A percentile compares a stretch with the other conserved stretches of the same genome.
These are phyloP conservation scores for Andrena chrysosceles DNA, from an alignment of 2,888 invertebrate species.

Conservation along the genomic window DNA sequence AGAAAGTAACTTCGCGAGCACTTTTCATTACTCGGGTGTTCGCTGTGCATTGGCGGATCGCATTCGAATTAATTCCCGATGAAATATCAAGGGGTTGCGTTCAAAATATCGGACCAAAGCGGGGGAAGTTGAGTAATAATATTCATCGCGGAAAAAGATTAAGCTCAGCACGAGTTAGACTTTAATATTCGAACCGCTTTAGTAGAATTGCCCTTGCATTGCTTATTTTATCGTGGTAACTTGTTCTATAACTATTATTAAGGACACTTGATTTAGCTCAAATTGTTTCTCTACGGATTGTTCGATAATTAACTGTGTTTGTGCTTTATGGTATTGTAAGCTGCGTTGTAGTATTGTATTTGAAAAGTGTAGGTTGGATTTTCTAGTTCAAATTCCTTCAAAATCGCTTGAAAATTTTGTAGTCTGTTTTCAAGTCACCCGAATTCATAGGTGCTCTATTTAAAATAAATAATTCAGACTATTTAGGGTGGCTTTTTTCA, in stretches of 20 bases:
- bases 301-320: neutral
- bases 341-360: too few species aligned
- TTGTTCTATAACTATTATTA: neutral
- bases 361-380: too few species aligned
- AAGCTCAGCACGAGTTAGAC: neutral
- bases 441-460: too few species aligned
- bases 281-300: neutral
- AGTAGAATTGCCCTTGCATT: neutral
- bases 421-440: too few species aligned
- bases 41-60: conserved; percentile 9
- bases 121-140: neutral
- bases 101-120: neutral
- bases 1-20: conserved; percentile 26
- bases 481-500: neutral
- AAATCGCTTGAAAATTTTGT: too few species aligned
- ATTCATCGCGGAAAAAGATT: neutral
- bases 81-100: neutral
- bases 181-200: neutral
- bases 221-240: neutral
- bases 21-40: conserved; percentile 20
- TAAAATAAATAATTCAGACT: too few species aligned
- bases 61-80: conserved; percentile 21
- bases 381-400: too few species aligned
- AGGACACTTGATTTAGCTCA: neutral
- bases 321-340: neutral